Evolutionary conservation across 1,140 invertebrate species (phyloP), one percentile per base, ranked within the genome.

Genomic region (Maconellicoccus hirsutus): DNA sequence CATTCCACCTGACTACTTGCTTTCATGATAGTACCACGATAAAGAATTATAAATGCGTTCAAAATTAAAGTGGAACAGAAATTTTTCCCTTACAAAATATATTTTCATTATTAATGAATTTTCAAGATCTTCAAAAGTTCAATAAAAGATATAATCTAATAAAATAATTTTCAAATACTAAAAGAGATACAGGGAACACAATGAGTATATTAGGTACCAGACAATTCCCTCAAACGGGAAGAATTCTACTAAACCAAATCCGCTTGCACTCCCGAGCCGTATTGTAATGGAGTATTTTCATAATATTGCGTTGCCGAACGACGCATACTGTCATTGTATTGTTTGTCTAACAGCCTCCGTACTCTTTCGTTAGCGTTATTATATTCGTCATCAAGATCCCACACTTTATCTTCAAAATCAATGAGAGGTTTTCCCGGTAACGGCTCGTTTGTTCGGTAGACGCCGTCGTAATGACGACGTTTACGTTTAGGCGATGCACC

Each of bases 391-490:
- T 86, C 86, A 69, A 90, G 78, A 79, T 91, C 89, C 86, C 87
- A 89, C 70, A 85, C 83, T 80, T 91, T 91, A 70, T 88, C 86
- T 74, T 90, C 88, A 79, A 92, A 92, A 25, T 77, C 75, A 23
- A 78, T 72, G 16, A 75, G 81, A 22, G 90, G 90, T 76, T 85
- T 85, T 75, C 87, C 86, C 1, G 86, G 84, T 74, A 93, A 78
- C 70, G 91, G 91, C 82, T 93, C 91, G 76, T 91, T 82, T 12
- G 91, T 93, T 73, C 85, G 81, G 80, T 93, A 93, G 72, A 86
- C 86, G 76, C 85, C 86, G 77, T 93, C 90, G 78, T 92, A 92
- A 75, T 80, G 69, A 19, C 70, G 39, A 26, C 71, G 70, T 69
- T 70, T 26, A 69, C 71, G n/a, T 27, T 69, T 63, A 19, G 23